Base-by-base conservation (phyloP, 2,888 invertebrate genomes). In the Patella pellucida region DNA sequence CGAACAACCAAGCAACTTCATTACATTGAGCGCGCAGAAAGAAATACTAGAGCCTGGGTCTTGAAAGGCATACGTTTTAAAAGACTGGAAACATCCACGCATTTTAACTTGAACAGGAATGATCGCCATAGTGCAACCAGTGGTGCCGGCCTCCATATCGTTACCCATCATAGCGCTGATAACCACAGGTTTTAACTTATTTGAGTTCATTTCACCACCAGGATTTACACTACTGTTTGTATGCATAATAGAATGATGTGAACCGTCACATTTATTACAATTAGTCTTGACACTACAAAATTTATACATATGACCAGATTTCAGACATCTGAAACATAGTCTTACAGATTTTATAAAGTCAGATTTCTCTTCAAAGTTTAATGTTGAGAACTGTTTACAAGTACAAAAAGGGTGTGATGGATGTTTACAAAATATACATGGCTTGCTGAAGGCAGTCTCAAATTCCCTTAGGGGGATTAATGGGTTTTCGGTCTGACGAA, bases 61-160 rank as follows among this genome's bases (percentile, higher is more conserved):
- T 31, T 69, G 56, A 51, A 76, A 76, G n/a, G 76, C 76, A 68
- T 76, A 76, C 0, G 73, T 74, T 31, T 54, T 50, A 12, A 52
- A 19, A 14, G 41, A 16, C 50, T 41, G 15, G 14, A n/a, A 41
- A 19, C 73, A 27, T 16, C 67, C 50, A 27, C 56, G 62, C 70
- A 62, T 19, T 50, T 52, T 69, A 16, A 76, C 69, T 16, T 52
- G 51, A 14, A 76, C 74, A 16, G 77, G 77, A 19, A 77, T n/a
- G n/a, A n/a, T n/a, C n/a, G n/a, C n/a, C n/a, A n/a, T 75, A 16
- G 74, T 75, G 15, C 51, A 54, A 7, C n/a, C 62, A 16, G 52
- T 67, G 19, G n/a, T 56, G 31, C 23, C 74, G n/a, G 50, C 74
- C 15, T 15, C 67, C 31, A 41, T 50, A 31, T 27, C 31, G 2